Evolutionary conservation across 2,888 invertebrate species (phyloP), one percentile per base, ranked within the genome.

Genomic region (Ypsolopha scabrella): DNA sequence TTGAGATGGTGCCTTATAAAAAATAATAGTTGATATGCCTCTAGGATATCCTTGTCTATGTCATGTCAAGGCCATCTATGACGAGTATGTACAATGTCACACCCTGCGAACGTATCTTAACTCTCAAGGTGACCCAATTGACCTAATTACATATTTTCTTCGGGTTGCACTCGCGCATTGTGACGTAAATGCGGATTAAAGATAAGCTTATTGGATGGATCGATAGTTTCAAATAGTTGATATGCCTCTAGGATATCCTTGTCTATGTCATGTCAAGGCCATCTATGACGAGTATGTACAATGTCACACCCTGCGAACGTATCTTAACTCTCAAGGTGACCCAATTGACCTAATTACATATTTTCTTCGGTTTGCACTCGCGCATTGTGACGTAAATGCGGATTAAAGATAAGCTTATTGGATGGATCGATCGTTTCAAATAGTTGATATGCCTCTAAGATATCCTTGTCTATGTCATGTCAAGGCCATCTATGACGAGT

Each of bases 91-190:
- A 39, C 48, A 48, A 48, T 48, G 48, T 38, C 48, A 39, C 37
- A 48, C 38, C 48, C 48, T 11, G 33, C 9, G 48, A 37, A 38
- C 14, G n/a, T 7, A 24, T 24, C 24, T 24, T 4, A 24, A 3
- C 24, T 24, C 9, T 48, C 48, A 48, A 48, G 48, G 38, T 38
- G 38, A 48, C 48, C 48, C 38, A 48, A 13, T 48, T 48, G 24
- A 24, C 24, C 24, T 4, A 44, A 35, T 6, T 46, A 24, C 36
- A 47, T 47, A 37, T 47, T 47, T 14, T 47, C 37, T 37, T 47
- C 34, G n/a, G 13, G 6, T 39, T 39, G 39, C 10, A 39, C 39
- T 39, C 39, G 39, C 24, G 24, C 24, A 24, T 24, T 24, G 24
- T 24, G 24, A 24, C 24, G 24, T 24, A 24, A 24, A 24, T 24